A percentile compares a stretch with the other conserved stretches of the same genome.
These are phyloP conservation scores for Monoplex corrugatus DNA, from an alignment of 2,888 invertebrate species.

Conservation along the genomic window DNA sequence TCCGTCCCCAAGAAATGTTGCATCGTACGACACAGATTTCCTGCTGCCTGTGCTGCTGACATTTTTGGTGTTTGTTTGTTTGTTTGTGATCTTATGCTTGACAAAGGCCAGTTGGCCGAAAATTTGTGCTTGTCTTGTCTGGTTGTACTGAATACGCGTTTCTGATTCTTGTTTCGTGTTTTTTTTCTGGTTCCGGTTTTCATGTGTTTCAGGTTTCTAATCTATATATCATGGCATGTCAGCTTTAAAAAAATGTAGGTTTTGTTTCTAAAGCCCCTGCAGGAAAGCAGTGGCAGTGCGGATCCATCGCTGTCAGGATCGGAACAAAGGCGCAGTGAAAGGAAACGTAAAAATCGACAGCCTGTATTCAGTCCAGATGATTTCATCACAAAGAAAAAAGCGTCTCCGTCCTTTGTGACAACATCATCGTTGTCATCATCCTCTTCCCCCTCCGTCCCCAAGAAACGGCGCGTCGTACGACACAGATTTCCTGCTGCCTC, in stretches of 20 bases:
- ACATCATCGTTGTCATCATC: background rate
- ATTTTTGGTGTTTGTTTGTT: too few relatives aligned
- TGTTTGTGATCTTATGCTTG: too few relatives aligned
- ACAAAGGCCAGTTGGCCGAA: too few relatives aligned
- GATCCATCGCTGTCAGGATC: background rate
- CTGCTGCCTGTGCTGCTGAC: constrained; percentile 56
- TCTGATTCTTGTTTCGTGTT: too few relatives aligned
- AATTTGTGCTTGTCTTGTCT: too few relatives aligned
- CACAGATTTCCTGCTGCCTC: constrained; percentile 43
- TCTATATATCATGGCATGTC: too few relatives aligned
- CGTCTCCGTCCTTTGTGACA: too few relatives aligned
- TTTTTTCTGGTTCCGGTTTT: too few relatives aligned
- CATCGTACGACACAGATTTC: background rate
- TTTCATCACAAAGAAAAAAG: constrained; percentile 21
- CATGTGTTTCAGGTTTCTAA: too few relatives aligned
- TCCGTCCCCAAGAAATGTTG: constrained; percentile 14
- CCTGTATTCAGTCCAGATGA: constrained; percentile 47
- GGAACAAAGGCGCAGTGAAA: constrained; percentile 40
- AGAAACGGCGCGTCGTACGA: constrained; percentile 7
- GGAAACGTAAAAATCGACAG: constrained; percentile 37
- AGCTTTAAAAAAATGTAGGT: background rate
- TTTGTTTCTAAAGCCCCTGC: background rate
- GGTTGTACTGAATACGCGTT: background rate
- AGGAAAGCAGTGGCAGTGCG: background rate
- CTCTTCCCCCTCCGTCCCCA: background rate